Conservation (phyloP, 2,888 invertebrate genomes). For the Lucinisca nassula region DNA sequence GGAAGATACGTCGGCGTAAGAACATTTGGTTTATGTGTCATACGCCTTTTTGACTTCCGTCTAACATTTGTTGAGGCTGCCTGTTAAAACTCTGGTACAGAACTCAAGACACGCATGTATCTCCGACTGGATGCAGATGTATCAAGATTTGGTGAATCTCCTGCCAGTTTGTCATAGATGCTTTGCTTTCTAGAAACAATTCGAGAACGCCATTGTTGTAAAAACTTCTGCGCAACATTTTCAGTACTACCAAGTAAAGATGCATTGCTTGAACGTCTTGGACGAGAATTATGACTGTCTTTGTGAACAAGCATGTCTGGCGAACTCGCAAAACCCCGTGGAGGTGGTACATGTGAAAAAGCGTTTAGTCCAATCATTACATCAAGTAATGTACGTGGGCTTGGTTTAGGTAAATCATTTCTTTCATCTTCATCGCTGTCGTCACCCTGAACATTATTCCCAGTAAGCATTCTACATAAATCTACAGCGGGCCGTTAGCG, state of each 20-base stretch:
- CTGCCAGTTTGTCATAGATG: conserved; percentile 52
- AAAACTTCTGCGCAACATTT: conserved; percentile 56
- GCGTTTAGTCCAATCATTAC: conserved; percentile 67
- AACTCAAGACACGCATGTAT: background rate
- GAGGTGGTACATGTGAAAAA: conserved; percentile 48
- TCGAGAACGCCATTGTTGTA: conserved; percentile 59
- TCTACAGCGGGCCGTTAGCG: too few relatives aligned
- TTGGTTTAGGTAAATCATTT: conserved; percentile 40
- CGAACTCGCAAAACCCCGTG: background rate
- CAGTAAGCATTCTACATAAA: too few relatives aligned
- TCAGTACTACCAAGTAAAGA: conserved; percentile 54
- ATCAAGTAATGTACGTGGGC: conserved; percentile 53
- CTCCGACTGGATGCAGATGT: background rate
- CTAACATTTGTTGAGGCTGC: background rate
- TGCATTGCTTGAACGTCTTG: background rate
- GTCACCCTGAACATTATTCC: background rate
- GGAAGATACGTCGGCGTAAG: background rate
- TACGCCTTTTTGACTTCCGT: background rate
- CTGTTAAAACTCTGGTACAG: background rate
- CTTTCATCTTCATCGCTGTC: background rate
- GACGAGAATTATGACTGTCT: background rate
- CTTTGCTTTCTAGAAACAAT: conserved; percentile 53
- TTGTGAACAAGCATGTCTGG: background rate
- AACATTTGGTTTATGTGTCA: background rate
- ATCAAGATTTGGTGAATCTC: background rate